Evolutionary conservation across 2,888 invertebrate species (phyloP), one percentile per base, ranked within the genome.

Genomic region (Lydus trimaculatus): DNA sequence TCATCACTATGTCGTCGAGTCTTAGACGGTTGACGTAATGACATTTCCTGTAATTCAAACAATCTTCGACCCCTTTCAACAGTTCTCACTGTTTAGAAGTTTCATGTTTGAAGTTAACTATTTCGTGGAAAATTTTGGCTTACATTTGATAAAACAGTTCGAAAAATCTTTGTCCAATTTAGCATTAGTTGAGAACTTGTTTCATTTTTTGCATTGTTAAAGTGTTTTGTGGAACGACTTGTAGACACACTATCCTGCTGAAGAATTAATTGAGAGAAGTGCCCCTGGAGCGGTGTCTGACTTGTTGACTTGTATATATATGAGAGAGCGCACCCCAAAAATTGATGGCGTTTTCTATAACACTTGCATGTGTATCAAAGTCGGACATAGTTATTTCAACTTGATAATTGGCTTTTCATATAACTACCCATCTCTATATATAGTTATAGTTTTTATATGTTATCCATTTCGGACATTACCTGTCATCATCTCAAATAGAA

Each of bases 391-490:
- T 66, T 67, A 67, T 70, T 70, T 70, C 65, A 65, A 60, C 67
- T 59, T 65, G 67, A 70, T 70, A 70, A 70, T 70, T 70, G 70
- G 63, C 60, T 69, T 66, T 66, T 69, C 58, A 36, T 62, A 64
- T 58, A 60, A 11, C 8, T 20, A 3, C 5, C n/a, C 3, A 39
- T 4, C 7, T 63, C 31, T 23, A 36, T 36, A 36, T 13, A 36
- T 20, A 33, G 60, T 36, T 58, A n/a, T 31, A 31, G 58, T 31
- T 36, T 28, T 28, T 28, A 70, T 66, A 64, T 66, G 69, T 66
- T 70, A 64, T 66, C 66, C 67, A 66, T 63, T 63, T 70, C 48
- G 66, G 62, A 70, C 70, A 60, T 70, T 67, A 67, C 70, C 70
- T 70, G 70, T 70, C 70, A 70, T 67, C 67, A 62, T 28, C 48